Conservation (phyloP, 2,113 vertebrate genomes). For the Parus major region DNA sequence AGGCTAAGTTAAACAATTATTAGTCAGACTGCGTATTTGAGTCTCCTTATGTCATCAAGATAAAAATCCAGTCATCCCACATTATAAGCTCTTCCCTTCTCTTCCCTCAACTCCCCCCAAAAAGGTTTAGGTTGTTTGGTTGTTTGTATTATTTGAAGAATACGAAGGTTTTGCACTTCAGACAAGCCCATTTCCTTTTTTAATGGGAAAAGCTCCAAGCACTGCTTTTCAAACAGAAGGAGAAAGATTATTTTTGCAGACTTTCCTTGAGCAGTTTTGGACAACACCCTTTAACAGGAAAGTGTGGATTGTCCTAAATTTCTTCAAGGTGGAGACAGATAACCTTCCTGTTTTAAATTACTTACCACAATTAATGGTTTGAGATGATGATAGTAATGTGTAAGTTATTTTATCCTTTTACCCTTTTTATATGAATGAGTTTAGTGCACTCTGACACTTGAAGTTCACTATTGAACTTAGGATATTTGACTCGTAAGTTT, state of each 20-base stretch:
- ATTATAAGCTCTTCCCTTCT: background rate
- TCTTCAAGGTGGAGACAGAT: slow-evolving; percentile 87
- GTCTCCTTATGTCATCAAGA: slow-evolving; percentile 1
- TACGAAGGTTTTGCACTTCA: slow-evolving; percentile 31
- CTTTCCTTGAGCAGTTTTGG: slow-evolving; percentile 80
- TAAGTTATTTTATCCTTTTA: slow-evolving; percentile 72
- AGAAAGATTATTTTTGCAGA: slow-evolving; percentile 89
- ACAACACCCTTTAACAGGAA: slow-evolving; percentile 91
- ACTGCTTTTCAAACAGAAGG: slow-evolving; percentile 77
- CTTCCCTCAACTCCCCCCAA: background rate
- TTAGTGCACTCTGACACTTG: background rate
- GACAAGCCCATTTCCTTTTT: slow-evolving; percentile 76
- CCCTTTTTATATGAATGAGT: slow-evolving; percentile 5
- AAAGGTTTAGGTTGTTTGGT: slow-evolving; percentile 15
- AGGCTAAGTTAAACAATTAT: slow-evolving; percentile 50
- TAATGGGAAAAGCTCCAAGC: slow-evolving; percentile 73
- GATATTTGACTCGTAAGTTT: background rate
- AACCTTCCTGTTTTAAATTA: slow-evolving; percentile 75
- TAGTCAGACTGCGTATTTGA: slow-evolving; percentile 35
- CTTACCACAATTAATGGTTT: slow-evolving; percentile 73
- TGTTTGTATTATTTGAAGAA: slow-evolving; percentile 58
- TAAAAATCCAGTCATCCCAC: slow-evolving; percentile 32
- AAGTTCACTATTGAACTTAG: accelerated
- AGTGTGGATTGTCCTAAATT: slow-evolving; percentile 83
- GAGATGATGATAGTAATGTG: slow-evolving; percentile 63